Base-by-base conservation (phyloP, 2,797 vertebrate species). In the Alectoris magna region DNA sequence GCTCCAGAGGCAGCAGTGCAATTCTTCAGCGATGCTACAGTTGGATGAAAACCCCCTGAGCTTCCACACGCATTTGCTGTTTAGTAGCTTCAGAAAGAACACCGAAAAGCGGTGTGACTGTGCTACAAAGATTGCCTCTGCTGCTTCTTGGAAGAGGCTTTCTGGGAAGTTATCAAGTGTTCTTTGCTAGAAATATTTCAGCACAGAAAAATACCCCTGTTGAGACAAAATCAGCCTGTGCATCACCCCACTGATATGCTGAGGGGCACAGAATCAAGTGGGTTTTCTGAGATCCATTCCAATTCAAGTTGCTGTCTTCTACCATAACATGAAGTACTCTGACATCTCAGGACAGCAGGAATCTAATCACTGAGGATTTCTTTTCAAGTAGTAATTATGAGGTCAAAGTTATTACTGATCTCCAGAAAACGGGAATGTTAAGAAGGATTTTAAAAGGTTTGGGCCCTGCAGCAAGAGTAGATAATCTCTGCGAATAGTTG, bases 21-120 rank as follows among this genome's bases (percentile, higher is more conserved):
- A 46, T 24, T 66, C 60, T 39, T 56, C 41, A 27, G 27, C 23
- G 48, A 44, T 49, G 51, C 2, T 5, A 74, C 39, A 51, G 31
- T 60, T 17, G 2, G 2, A 55, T 23, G 58, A 51, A 76, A 39
- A 41, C 19, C 38, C 14, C 49, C 44, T 41, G 38, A 77, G 51
- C 44, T 74, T 80, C 43, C 78, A 38, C 26, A 56, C 0, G 0
- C 3, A 6, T 68, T 3, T 90, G 86, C 39, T 77, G 17, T 62
- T 46, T 55, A 23, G 11, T 0, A 0, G 10, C 49, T 87, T 63
- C 1, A 2, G 58, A 76, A 69, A 2, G 43, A 71, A 79, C 11
- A 24, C n/a, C n/a, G 12, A 38, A 18, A 48, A 0, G 0, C 26
- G 34, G 34, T 0, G 3, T 26, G 8, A 59, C 29, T 39, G 15